Conservation (phyloP, 2,797 vertebrate genomes). For the Sebastiscus albofasciatus region DNA sequence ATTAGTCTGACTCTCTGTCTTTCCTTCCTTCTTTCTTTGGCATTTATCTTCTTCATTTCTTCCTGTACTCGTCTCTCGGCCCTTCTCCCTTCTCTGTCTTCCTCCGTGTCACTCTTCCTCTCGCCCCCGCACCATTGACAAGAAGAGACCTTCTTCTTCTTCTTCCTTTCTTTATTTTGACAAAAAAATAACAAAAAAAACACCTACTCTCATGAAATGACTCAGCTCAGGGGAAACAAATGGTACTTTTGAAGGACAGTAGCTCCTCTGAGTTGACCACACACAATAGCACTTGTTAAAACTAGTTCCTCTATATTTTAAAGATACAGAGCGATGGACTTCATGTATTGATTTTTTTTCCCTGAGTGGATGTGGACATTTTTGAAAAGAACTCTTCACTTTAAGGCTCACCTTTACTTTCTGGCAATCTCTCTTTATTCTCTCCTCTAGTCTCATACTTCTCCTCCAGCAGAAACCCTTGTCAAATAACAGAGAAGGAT, state of each 20-base stretch:
- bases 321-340: conserved; percentile 6
- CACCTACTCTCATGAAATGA: conserved; percentile 7
- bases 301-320: background rate
- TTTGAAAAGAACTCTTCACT: conserved; percentile 11
- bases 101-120: conserved; percentile 1
- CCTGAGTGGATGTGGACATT: background rate
- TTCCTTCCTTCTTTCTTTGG: background rate
- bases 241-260: background rate
- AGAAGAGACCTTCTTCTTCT: conserved; percentile 2
- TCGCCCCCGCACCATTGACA: conserved; percentile 5
- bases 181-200: background rate
- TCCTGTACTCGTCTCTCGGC: conserved; percentile 1
- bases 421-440: background rate
- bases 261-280: conserved; percentile 9
- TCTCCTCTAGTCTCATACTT: background rate
- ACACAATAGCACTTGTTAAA: conserved; percentile 1
- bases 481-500: background rate
- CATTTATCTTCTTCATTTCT: conserved; percentile 34
- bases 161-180: conserved; percentile 22
- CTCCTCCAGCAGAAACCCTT: background rate
- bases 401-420: conserved; percentile 10
- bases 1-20: conserved; percentile 46
- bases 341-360: conserved; percentile 1
- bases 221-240: background rate
- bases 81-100: conserved; percentile 6